These are phyloP conservation scores for Spicauda simplicius DNA, from an alignment of 2,888 invertebrate species.

Conservation along the genomic window DNA sequence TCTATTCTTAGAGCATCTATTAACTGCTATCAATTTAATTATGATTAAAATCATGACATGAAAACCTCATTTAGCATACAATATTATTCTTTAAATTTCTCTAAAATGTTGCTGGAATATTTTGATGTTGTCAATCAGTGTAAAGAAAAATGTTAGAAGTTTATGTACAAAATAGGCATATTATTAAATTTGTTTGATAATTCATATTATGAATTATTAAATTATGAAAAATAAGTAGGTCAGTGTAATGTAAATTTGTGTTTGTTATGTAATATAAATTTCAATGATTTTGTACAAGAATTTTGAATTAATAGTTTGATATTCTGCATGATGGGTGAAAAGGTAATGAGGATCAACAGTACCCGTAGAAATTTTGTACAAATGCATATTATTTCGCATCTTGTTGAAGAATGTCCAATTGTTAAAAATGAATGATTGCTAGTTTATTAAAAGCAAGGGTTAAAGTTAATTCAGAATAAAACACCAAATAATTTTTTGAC, in stretches of 20 bases:
- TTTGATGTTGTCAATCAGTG: too few relatives aligned
- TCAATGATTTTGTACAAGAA: too few relatives aligned
- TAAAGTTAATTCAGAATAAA: slow-evolving; percentile 26
- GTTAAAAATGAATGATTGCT: not conserved
- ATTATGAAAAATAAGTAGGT: too few relatives aligned
- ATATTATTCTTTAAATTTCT: not conserved
- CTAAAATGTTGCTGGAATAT: too few relatives aligned
- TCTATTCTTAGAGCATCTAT: not conserved
- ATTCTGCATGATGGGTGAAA: not conserved
- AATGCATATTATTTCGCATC: slow-evolving; percentile 24
- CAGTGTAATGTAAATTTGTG: too few relatives aligned
- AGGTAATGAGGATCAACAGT: not conserved
- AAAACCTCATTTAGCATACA: not conserved
- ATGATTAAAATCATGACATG: not conserved
- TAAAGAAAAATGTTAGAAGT: too few relatives aligned
- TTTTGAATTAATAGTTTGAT: not conserved
- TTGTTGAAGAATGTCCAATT: slow-evolving; percentile 26
- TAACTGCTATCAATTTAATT: not conserved
- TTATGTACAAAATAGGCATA: too few relatives aligned
- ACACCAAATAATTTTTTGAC: slow-evolving; percentile 25
- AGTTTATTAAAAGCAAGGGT: not conserved
- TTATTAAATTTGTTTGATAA: too few relatives aligned
- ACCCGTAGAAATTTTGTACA: slow-evolving; percentile 25
- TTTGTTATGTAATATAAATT: too few relatives aligned
- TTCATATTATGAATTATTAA: too few relatives aligned